Percentiles rank a stretch among this genome's conserved stretches.
These are phyloP conservation scores for Riparia riparia DNA, from an alignment of 2,113 vertebrate species.

Conservation along the genomic window DNA sequence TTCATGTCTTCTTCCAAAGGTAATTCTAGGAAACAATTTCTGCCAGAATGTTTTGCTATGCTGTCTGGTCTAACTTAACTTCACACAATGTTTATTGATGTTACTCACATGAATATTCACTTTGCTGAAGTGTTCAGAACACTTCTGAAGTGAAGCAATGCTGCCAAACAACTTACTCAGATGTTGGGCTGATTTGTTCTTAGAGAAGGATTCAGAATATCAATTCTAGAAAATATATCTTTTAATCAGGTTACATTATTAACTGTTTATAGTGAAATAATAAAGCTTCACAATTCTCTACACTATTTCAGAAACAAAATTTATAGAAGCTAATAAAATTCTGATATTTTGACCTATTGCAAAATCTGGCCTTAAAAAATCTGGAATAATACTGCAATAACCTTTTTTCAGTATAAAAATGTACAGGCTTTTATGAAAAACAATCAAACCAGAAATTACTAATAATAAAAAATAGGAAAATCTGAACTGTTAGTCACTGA, in stretches of 20 bases:
- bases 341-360: not conserved
- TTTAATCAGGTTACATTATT: not conserved
- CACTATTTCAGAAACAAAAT: not conserved
- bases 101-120: not conserved
- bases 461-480: not conserved
- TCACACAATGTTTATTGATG: not conserved
- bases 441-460: not conserved
- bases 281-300: not conserved
- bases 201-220: not conserved
- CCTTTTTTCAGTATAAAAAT: not conserved
- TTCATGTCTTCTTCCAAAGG: not conserved
- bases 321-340: not conserved
- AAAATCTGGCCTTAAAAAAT: not conserved
- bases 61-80: not conserved
- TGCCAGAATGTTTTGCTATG: not conserved
- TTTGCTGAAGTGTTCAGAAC: not conserved
- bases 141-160: not conserved
- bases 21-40: not conserved
- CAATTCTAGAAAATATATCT: not conserved
- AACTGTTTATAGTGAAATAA: not conserved
- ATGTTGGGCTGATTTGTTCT: not conserved
- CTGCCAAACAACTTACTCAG: not conserved
- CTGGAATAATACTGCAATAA: not conserved
- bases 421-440: not conserved
- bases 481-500: not conserved